These are phyloP conservation scores for Nycticryphes semicollaris DNA, from an alignment of 2,113 vertebrate genomes.

Conservation along the genomic window DNA sequence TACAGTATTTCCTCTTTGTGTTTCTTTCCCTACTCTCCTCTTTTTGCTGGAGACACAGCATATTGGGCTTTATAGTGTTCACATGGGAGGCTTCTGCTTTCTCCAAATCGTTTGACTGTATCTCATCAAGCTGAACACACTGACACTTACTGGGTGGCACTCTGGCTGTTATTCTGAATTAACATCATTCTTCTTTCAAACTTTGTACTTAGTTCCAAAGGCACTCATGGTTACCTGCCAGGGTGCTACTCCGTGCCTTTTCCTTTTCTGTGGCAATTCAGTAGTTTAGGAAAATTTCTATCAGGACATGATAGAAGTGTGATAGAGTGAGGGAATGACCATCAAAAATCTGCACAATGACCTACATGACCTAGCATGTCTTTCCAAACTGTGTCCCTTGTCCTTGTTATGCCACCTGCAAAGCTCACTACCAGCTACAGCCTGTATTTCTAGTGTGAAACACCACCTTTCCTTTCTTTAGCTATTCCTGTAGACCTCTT, in stretches of 20 bases:
- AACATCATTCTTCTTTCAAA: background rate
- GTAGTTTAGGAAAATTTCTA: background rate
- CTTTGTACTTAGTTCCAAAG: background rate
- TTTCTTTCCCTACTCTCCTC: background rate
- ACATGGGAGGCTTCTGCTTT: background rate
- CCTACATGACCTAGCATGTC: background rate
- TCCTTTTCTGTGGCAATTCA: background rate
- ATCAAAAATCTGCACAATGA: background rate
- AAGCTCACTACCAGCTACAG: background rate
- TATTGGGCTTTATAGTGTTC: background rate
- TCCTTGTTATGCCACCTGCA: background rate
- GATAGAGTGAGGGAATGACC: too few relatives aligned
- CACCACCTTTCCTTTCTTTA: background rate
- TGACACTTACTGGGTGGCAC: background rate
- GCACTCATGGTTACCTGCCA: accelerated
- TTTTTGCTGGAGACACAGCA: background rate
- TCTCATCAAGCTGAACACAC: background rate
- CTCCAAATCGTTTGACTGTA: background rate
- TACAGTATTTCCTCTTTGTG: background rate
- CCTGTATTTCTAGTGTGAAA: background rate
- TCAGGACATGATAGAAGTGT: background rate
- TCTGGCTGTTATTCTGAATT: background rate
- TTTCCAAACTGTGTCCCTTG: background rate
- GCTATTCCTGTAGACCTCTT: background rate
- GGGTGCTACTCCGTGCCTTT: background rate